Evolutionary conservation across 2,797 vertebrate genomes (phyloP).

Genomic region (Varecia variegata): DNA sequence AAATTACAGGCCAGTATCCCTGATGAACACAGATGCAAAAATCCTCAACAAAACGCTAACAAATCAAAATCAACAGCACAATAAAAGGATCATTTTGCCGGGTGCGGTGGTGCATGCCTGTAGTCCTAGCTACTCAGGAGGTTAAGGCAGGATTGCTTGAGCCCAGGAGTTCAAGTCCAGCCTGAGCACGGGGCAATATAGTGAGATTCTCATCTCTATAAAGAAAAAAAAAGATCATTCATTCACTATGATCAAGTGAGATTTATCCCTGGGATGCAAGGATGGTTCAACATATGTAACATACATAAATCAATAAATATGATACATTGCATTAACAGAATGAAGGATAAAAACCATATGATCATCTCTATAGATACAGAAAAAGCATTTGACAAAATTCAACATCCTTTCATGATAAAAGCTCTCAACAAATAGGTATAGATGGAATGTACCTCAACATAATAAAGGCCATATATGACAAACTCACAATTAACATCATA

Average conservation of each 20-base stretch:
- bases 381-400: neutral
- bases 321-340: neutral
- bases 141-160: neutral
- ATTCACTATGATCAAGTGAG: neutral
- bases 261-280: neutral
- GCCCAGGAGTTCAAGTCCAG: neutral
- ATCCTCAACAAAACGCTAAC: neutral
- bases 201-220: neutral
- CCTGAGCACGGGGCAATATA: neutral
- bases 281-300: neutral
- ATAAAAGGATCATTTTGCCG: neutral
- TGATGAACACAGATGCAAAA: neutral
- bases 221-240: neutral
- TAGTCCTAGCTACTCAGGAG: neutral
- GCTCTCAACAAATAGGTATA: neutral
- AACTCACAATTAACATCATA: neutral
- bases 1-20: neutral
- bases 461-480: neutral
- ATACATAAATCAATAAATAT: neutral
- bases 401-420: neutral
- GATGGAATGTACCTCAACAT: neutral
- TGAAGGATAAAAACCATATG: neutral
- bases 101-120: neutral
- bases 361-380: neutral
- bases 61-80: neutral